phyloP scores from a whole-genome alignment of 2,888 invertebrate species.

The Calliphora vomitoria region DNA sequence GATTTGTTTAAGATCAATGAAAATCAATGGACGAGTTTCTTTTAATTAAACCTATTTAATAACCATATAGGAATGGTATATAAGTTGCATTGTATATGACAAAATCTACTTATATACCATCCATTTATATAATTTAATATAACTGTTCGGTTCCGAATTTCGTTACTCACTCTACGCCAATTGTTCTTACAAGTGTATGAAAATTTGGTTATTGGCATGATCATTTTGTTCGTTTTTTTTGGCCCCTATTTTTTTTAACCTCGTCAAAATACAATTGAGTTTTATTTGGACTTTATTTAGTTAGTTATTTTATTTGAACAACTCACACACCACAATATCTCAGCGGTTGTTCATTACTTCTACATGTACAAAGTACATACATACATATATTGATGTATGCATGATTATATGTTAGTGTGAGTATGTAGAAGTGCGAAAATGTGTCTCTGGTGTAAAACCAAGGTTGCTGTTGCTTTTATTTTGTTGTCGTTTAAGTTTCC shows the following conservation, averaged over 20 bases:
- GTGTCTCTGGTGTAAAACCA: constrained; percentile 41
- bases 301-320: not conserved
- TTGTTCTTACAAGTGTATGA: no score
- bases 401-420: not conserved
- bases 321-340: not conserved
- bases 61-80: no score
- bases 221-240: not conserved
- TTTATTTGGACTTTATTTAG: not conserved
- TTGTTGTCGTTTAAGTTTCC: constrained; percentile 28
- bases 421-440: constrained; percentile 14
- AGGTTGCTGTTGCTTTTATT: constrained; percentile 28
- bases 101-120: no score
- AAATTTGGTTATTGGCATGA: not conserved
- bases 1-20: no score
- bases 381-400: no score
- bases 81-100: no score
- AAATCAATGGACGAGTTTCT: no score
- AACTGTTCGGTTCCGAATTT: no score
- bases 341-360: not conserved
- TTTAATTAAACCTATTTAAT: no score
- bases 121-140: no score
- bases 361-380: no score
- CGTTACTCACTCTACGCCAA: no score
- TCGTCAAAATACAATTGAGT: not conserved
- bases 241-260: not conserved